phyloP scores from a whole-genome alignment of 2,797 vertebrate genomes.

The Gambelia wislizenii region DNA sequence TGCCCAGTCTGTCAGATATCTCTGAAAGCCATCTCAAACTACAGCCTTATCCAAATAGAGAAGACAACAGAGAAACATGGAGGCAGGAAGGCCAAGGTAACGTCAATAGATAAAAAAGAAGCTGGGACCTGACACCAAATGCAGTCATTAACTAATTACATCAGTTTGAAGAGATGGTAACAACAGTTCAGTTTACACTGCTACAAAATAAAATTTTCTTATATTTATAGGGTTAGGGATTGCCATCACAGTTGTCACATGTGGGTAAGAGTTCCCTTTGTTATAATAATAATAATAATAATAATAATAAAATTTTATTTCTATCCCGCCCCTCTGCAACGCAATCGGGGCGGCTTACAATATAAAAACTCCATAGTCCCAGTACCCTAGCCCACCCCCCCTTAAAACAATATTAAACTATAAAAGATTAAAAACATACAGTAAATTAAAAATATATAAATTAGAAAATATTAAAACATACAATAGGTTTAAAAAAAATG shows the following conservation, averaged over 20 bases:
- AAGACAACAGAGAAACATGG: neutral
- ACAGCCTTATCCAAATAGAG: neutral
- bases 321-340: too few relatives aligned
- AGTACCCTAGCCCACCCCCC: too few relatives aligned
- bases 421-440: too few relatives aligned
- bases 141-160: slow-evolving; percentile 1
- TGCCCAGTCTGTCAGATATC: neutral
- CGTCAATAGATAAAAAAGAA: neutral
- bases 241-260: neutral
- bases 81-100: slow-evolving; percentile 14
- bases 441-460: too few relatives aligned
- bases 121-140: neutral
- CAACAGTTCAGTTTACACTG: neutral
- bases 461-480: too few relatives aligned
- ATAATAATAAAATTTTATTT: too few relatives aligned
- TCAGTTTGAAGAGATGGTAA: neutral
- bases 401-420: too few relatives aligned
- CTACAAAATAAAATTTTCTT: neutral
- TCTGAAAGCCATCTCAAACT: neutral
- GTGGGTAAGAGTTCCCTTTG: neutral
- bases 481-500: too few relatives aligned
- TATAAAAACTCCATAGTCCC: too few relatives aligned
- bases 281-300: too few relatives aligned
- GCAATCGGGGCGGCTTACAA: too few relatives aligned
- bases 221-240: neutral